A percentile compares a stretch with the other conserved stretches of the same genome.
Conservation (phyloP, 2,797 vertebrate genomes). For the Sarcophilus harrisii region DNA sequence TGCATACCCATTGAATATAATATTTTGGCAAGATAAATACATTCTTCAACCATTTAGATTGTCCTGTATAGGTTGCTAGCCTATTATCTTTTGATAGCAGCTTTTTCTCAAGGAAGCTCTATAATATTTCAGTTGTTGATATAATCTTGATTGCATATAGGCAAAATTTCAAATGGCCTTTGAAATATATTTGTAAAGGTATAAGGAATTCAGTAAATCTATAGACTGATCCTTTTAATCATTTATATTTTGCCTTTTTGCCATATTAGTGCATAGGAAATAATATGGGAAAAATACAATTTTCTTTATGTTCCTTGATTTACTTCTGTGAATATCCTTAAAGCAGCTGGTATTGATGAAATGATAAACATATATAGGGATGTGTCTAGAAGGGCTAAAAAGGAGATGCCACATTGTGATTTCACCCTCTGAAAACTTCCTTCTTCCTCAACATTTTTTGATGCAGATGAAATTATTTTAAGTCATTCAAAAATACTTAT, state of each 20-base stretch:
- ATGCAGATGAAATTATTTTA: neutral
- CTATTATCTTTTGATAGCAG: neutral
- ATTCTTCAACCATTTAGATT: neutral
- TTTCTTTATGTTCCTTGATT: neutral
- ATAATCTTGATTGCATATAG: neutral
- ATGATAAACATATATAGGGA: neutral
- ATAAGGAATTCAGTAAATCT: neutral
- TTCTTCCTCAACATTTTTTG: neutral
- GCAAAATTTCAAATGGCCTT: neutral
- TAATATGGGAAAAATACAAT: neutral
- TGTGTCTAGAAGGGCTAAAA: neutral
- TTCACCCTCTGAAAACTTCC: neutral
- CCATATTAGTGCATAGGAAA: neutral
- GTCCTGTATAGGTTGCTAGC: neutral
- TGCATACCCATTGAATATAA: neutral
- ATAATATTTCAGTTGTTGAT: neutral
- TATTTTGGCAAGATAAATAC: neutral
- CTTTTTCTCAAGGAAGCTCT: neutral
- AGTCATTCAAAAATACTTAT: neutral
- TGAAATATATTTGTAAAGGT: constrained; percentile 12
- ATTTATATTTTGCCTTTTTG: constrained; percentile 6
- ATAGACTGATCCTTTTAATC: neutral
- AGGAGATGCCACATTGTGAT: neutral
- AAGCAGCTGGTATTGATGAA: neutral
- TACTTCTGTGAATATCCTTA: neutral